Percentiles rank a stretch among this genome's conserved stretches.
Evolutionary conservation across 2,113 vertebrate genomes (phyloP).

Genomic region (Murina feae): DNA sequence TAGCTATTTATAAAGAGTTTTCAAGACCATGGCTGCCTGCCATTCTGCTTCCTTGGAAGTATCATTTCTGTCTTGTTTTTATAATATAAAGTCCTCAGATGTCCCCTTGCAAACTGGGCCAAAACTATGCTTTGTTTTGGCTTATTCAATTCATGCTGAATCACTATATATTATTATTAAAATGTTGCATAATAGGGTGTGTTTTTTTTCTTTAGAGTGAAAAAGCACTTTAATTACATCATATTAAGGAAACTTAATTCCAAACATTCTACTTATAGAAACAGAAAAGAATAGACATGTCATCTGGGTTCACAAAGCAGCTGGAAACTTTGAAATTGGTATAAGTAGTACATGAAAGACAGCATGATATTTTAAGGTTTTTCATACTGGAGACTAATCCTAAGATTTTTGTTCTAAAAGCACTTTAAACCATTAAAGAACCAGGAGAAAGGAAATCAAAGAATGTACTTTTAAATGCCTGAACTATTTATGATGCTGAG

Average conservation of each 20-base stretch:
- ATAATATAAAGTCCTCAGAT: background rate
- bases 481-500: background rate
- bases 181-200: background rate
- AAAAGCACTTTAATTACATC: background rate
- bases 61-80: constrained; percentile 32
- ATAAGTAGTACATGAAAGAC: background rate
- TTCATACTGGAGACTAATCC: background rate
- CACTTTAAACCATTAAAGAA: background rate
- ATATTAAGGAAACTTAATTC: constrained; percentile 30
- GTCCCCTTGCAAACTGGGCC: background rate
- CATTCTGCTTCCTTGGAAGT: constrained; percentile 24
- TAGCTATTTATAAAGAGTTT: background rate
- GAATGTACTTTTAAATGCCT: background rate
- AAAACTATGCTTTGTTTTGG: background rate
- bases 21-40: background rate
- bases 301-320: background rate
- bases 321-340: background rate
- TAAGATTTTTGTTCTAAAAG: constrained; percentile 35
- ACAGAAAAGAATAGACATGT: background rate
- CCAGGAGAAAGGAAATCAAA: background rate
- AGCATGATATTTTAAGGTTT: background rate
- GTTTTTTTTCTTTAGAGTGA: background rate
- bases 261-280: background rate
- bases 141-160: background rate
- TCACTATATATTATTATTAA: constrained; percentile 13